These are phyloP conservation scores for Meles meles DNA, from an alignment of 2,113 vertebrate genomes.

Conservation along the genomic window DNA sequence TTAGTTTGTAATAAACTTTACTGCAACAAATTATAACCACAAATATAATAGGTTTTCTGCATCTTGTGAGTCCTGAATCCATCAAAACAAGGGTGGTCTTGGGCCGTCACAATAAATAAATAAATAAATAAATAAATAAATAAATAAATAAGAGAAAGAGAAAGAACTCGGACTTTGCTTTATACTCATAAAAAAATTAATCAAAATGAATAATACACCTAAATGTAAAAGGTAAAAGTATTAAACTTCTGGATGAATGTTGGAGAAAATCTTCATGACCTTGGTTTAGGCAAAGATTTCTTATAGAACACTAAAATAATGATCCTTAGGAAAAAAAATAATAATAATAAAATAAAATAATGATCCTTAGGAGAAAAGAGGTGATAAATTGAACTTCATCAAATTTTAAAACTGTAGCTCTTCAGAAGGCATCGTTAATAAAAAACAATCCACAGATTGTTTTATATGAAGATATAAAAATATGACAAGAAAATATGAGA, in stretches of 20 bases:
- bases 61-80: background rate
- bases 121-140: fast-evolving
- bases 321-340: too few relatives aligned
- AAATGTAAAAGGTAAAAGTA: background rate
- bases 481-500: background rate
- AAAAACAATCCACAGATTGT: background rate
- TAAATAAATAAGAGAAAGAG: background rate
- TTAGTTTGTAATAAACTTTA: background rate
- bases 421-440: background rate
- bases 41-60: background rate
- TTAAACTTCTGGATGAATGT: background rate
- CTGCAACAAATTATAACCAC: background rate
- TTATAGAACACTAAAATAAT: background rate
- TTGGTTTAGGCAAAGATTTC: background rate
- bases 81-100: background rate
- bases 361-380: background rate
- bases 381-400: background rate
- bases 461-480: background rate
- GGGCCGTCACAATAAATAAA: background rate
- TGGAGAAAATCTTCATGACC: background rate
- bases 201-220: background rate
- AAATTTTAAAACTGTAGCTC: background rate
- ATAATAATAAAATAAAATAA: too few relatives aligned
- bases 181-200: background rate
- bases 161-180: background rate